phyloP scores from a whole-genome alignment of 2,888 invertebrate genomes.

The Parapristionchus giblindavisi region DNA sequence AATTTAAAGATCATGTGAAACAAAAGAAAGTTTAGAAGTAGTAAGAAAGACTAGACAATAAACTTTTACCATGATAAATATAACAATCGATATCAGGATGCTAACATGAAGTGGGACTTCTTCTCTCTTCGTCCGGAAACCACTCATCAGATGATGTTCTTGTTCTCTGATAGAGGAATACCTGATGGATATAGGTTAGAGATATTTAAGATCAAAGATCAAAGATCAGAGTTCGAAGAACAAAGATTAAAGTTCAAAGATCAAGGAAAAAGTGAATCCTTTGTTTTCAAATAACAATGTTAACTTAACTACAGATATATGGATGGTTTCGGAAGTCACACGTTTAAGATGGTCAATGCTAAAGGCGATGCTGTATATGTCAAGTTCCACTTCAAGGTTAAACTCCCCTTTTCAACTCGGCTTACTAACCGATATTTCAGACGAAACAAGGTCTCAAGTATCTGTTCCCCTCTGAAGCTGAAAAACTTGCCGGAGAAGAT shows the following conservation, averaged over 20 bases:
- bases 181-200: conserved; percentile 51
- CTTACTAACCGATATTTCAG: conserved; percentile 33
- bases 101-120: conserved; percentile 60
- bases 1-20: too few species aligned
- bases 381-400: conserved; percentile 61
- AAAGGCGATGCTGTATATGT: conserved; percentile 55
- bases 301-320: neutral
- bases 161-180: conserved; percentile 3
- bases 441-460: conserved; percentile 56
- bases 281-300: neutral
- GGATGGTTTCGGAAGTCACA: conserved; percentile 51
- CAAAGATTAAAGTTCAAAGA: too few species aligned
- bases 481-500: conserved; percentile 50
- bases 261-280: too few species aligned
- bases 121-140: conserved; percentile 63
- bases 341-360: conserved; percentile 60
- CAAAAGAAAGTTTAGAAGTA: too few species aligned
- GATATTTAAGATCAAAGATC: neutral
- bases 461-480: conserved; percentile 46
- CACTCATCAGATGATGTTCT: conserved; percentile 59
- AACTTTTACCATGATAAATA: too few species aligned
- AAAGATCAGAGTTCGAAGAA: too few species aligned
- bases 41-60: too few species aligned
- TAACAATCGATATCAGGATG: too few species aligned
- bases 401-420: neutral